Evolutionary conservation across 2,113 vertebrate genomes (phyloP), one percentile per base, ranked within the genome.

Genomic region (Pogonocichla stellata): DNA sequence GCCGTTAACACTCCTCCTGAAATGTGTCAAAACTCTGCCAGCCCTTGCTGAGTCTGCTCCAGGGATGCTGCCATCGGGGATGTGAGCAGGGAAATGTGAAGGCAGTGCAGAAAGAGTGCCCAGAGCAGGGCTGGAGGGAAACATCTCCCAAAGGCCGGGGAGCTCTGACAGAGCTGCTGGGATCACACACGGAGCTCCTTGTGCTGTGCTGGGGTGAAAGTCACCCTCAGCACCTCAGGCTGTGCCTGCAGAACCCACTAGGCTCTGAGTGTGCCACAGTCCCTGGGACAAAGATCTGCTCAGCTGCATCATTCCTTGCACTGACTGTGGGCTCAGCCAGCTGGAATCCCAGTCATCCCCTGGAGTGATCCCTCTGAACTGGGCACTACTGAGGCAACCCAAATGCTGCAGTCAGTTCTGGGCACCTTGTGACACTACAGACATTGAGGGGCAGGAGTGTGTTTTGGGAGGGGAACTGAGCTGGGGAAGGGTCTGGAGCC

Each of bases 1-100:
- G 48, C 86, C 92, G 36, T 94, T 86, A 84, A 71, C 67, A 72
- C 77, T 65, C 57, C 45, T 53, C 53, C 25, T 40, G 80, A 85
- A 67, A 95, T 8, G 45, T 89, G 93, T 82, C 91, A 81, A 69
- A 89, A 50, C 83, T 60, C 83, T 0, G 4, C 57, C 86, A 93
- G 78, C 60, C 36, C 69, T 84, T 1, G 0, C 57, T n/a, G 31
- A 43, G 31, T 43, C 88, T 78, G 65, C 57, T 58, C 60, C 1
- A 3, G 77, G 72, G 51, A 36, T 38, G 36, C 75, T 72, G 80
- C 57, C 69, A 89, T 28, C 6, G 15, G 26, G 26, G 50, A 51
- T 2, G 0, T n/a, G 51, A 47, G 12, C 3, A 1, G 48, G 51
- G 67, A 60, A 74, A 45, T 40, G 22, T 43, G 48, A 67, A 78